A percentile compares a stretch with the other conserved stretches of the same genome.
These are phyloP conservation scores for Caenorhabditis japonica DNA, from an alignment of 2,888 invertebrate species.

Conservation along the genomic window DNA sequence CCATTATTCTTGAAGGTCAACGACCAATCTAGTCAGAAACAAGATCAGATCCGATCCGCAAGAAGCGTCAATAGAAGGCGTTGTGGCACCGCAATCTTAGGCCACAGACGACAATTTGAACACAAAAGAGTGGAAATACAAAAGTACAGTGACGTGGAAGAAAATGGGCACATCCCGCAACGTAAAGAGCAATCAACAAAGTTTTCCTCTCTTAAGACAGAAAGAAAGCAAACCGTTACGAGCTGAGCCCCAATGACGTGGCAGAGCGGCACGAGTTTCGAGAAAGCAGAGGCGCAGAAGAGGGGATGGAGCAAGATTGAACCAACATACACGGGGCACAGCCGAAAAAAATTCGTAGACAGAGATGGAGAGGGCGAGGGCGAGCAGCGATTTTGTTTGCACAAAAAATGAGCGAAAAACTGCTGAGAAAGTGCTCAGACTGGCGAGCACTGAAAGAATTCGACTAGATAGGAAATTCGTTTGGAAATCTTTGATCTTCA, in stretches of 20 bases:
- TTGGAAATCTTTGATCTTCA: no score
- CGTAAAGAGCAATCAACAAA: constrained; percentile 35
- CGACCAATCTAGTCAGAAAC: constrained; percentile 10
- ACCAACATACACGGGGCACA: constrained; percentile 13
- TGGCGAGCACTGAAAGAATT: constrained; percentile 1
- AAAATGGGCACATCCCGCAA: constrained; percentile 12
- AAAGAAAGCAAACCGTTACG: constrained; percentile 37
- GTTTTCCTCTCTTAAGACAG: not conserved
- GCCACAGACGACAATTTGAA: not conserved
- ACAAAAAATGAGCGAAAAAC: constrained; percentile 21
- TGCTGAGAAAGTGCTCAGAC: constrained; percentile 8
- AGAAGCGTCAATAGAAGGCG: not conserved
- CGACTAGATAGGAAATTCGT: not conserved
- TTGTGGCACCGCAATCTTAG: not conserved
- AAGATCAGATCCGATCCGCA: not conserved
- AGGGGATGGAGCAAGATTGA: no score
- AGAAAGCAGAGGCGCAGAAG: constrained; percentile 22
- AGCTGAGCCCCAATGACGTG: constrained; percentile 32
- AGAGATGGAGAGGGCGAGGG: constrained; percentile 5
- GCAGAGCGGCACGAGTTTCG: constrained; percentile 30
- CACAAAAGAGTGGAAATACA: constrained; percentile 6
- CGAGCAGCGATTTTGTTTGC: constrained; percentile 20
- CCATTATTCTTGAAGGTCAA: not conserved
- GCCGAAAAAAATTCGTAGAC: constrained; percentile 29
- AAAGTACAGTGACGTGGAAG: constrained; percentile 6